A percentile compares a stretch with the other conserved stretches of the same genome.
phyloP scores from a whole-genome alignment of 2,113 vertebrate genomes.

The Rissa tridactyla region DNA sequence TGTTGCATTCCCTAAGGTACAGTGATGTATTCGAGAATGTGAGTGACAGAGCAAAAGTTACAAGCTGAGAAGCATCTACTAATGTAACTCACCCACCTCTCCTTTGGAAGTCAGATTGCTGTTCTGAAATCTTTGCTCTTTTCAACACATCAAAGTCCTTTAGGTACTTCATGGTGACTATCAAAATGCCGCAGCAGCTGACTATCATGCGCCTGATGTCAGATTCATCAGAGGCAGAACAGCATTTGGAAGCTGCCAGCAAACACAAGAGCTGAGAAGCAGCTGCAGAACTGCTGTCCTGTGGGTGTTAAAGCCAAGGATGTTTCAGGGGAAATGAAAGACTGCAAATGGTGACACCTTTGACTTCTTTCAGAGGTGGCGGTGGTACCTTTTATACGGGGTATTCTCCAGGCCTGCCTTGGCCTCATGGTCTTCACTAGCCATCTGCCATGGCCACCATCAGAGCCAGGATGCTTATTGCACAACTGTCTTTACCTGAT shows the following conservation, averaged over 20 bases:
- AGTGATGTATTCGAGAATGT: accelerated
- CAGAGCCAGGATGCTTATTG: background rate
- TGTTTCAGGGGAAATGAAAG: background rate
- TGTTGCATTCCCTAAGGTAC: background rate
- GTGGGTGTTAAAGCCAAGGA: background rate
- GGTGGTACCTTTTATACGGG: background rate
- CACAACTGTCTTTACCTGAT: background rate
- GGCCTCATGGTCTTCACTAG: background rate
- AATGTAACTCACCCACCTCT: background rate
- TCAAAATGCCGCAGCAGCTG: background rate
- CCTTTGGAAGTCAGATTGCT: background rate
- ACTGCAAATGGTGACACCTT: background rate
- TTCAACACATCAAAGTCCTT: background rate
- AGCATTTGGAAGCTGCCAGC: background rate
- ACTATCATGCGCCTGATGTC: background rate
- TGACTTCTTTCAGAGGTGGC: background rate
- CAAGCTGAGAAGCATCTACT: background rate
- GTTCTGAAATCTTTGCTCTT: background rate
- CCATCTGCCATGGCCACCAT: background rate
- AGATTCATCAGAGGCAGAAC: background rate
- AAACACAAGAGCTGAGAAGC: background rate
- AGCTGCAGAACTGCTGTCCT: background rate
- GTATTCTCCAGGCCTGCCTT: background rate
- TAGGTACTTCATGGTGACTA: background rate
- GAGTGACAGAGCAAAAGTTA: background rate